phyloP scores from a whole-genome alignment of 2,113 vertebrate species.

The Rhizomys pruinosus region DNA sequence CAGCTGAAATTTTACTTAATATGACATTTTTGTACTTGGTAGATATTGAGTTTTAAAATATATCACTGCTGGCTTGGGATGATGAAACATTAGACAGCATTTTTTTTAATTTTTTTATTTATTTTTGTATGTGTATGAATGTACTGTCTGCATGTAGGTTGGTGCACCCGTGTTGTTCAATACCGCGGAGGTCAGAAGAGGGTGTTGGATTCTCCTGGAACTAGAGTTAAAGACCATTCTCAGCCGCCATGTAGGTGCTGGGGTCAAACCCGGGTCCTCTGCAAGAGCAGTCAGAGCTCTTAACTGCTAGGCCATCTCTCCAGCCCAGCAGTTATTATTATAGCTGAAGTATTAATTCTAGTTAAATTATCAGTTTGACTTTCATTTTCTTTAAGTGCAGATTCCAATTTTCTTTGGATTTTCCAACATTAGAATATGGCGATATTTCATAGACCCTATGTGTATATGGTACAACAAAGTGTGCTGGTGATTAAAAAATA shows the following conservation, averaged over 20 bases:
- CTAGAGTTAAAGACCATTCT: no score
- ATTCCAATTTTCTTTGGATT: slow-evolving; percentile 29
- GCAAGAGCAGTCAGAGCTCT: no score
- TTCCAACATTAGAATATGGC: neutral
- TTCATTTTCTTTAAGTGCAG: neutral
- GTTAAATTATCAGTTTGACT: neutral
- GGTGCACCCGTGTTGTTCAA: no score
- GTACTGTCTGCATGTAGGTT: no score
- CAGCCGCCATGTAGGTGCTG: no score
- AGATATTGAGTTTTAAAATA: neutral
- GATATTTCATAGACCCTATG: neutral
- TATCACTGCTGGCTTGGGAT: neutral
- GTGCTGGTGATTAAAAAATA: neutral
- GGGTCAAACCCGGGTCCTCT: no score
- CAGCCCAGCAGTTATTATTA: neutral
- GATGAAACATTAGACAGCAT: neutral
- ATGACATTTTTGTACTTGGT: slow-evolving; percentile 21
- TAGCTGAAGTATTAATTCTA: neutral
- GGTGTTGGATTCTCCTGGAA: no score
- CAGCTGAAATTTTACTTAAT: slow-evolving; percentile 36
- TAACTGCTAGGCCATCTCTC: no score
- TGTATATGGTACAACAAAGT: neutral
- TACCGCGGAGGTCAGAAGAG: no score
- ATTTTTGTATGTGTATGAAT: no score
- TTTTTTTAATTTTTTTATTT: no score